Evolutionary conservation across 2,113 vertebrate species (phyloP), one percentile per base, ranked within the genome.

Genomic region (Upupa epops): DNA sequence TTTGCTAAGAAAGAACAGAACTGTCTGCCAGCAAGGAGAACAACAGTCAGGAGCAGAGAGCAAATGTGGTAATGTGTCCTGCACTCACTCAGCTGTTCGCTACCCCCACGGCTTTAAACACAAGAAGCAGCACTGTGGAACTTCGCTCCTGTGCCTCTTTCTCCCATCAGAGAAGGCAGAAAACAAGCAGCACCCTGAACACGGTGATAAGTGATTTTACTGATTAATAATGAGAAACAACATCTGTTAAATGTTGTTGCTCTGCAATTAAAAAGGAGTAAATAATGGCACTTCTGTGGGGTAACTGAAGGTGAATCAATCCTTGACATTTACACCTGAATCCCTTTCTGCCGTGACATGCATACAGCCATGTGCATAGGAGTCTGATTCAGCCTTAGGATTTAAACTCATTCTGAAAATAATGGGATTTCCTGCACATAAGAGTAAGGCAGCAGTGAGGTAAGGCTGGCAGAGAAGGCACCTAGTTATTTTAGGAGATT

Each of bases 1-100:
- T 93, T 88, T 60, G 80, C 86, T 91, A 75, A 93, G 88, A 96
- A 95, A 92, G 66, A 81, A 65, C 96, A 95, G 95, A 96, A 85
- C n/a, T n/a, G n/a, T n/a, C 91, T 96, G 90, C 84, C 80, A 37
- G 80, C 69, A 31, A 64, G 86, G 61, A 74, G 85, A 85, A 88
- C 19, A 68, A 83, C 31, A 51, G 46, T 63, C 40, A 71, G 32
- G 36, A 73, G 13, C 28, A 65, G 63, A 79, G 71, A 93, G 92
- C 91, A 95, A 83, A 74, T 26, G 18, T 83, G 92, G 92, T 87
- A 91, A 97, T 93, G 93, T 70, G 42, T 75, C 83, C 71, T 36
- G 68, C 91, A 93, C 2, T 34, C 83, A 93, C 60, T 26, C 68
- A 74, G 69, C 48, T 40, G 63, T 83, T 91, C 9, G 6, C 40